These are phyloP conservation scores for Cochlearius cochlearius DNA, from an alignment of 2,113 vertebrate species.

Conservation along the genomic window DNA sequence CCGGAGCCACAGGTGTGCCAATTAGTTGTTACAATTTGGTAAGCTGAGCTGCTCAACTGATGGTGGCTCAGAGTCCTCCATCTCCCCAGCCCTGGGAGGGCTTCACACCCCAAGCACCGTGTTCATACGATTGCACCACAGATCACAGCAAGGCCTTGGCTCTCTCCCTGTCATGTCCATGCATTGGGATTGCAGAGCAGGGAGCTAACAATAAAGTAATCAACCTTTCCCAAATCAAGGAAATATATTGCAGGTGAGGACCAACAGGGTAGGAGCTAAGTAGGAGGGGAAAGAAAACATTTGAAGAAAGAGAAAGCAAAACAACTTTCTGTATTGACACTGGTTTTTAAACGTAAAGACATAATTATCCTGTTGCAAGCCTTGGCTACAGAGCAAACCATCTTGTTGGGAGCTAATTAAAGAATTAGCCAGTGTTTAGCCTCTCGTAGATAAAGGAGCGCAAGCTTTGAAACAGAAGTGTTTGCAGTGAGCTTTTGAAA, in stretches of 20 bases:
- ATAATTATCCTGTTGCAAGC: conserved; percentile 22
- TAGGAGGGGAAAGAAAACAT: not conserved
- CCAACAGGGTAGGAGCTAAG: not conserved
- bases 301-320: conserved; percentile 12
- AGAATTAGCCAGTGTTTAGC: conserved; percentile 43
- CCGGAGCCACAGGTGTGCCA: rapidly evolving
- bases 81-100: not conserved
- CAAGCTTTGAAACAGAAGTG: conserved; percentile 38
- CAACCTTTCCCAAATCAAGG: not conserved
- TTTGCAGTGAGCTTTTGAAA: conserved; percentile 44
- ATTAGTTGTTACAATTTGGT: not conserved
- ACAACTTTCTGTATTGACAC: conserved; percentile 21
- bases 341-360: conserved; percentile 18
- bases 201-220: not conserved
- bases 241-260: not conserved
- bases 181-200: not conserved
- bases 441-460: conserved; percentile 34
- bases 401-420: conserved; percentile 47
- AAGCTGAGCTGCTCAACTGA: not conserved
- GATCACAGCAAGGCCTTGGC: not conserved
- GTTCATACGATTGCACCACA: rapidly evolving
- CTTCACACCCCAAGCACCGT: not conserved
- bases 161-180: not conserved
- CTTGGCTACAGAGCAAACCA: conserved; percentile 3
- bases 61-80: not conserved